phyloP scores from a whole-genome alignment of 2,888 invertebrate species.

The Theretra japonica region DNA sequence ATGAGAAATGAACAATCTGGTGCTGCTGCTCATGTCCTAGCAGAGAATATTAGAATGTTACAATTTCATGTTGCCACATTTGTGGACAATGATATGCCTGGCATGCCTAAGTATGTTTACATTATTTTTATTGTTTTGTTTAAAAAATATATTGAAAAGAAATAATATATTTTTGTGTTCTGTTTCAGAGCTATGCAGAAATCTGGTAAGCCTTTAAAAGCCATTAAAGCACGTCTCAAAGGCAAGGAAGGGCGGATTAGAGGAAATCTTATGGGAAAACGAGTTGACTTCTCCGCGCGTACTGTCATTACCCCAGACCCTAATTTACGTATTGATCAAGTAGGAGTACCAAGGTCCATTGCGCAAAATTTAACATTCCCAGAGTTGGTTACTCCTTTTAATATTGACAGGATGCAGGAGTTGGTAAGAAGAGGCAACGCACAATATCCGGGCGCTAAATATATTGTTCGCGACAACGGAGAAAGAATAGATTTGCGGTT shows the following conservation, averaged over 20 bases:
- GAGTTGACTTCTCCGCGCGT: constrained; percentile 99
- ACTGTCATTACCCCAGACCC: constrained; percentile 99
- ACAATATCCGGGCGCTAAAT: constrained; percentile 99
- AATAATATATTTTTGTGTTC: constrained; percentile 27
- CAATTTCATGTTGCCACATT: constrained; percentile 99
- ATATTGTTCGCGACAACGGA: constrained; percentile 99
- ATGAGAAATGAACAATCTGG: constrained; percentile 97
- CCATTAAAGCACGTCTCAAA: constrained; percentile 97
- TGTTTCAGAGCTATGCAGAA: constrained; percentile 96
- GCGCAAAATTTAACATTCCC: constrained; percentile 99
- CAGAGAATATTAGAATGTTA: constrained; percentile 98
- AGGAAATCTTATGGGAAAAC: constrained; percentile 99
- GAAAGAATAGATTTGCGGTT: constrained; percentile 99
- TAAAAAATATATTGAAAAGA: not conserved
- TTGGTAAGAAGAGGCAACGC: constrained; percentile 98
- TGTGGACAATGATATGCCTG: constrained; percentile 99
- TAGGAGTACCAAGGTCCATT: constrained; percentile 98
- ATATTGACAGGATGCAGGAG: constrained; percentile 97
- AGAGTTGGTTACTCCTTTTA: constrained; percentile 99
- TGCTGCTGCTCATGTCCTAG: constrained; percentile 98
- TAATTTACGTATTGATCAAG: constrained; percentile 97
- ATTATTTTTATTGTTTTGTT: not conserved
- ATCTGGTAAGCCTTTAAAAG: constrained; percentile 99
- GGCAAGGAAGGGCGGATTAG: constrained; percentile 99
- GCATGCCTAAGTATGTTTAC: constrained; percentile 90